phyloP scores from a whole-genome alignment of 2,888 invertebrate genomes.

The Chloromyia formosa region DNA sequence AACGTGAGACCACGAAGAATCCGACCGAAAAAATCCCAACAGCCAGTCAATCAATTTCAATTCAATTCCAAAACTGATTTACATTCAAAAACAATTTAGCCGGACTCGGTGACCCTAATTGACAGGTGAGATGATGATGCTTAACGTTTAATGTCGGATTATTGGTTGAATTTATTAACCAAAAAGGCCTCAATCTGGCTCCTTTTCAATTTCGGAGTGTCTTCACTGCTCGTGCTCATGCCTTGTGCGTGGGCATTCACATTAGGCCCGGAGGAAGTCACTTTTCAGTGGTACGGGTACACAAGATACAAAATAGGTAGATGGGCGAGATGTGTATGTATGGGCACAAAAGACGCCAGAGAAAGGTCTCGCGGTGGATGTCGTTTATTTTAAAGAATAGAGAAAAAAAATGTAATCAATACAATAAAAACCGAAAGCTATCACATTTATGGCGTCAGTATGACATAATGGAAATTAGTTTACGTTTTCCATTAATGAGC shows the following conservation, averaged over 20 bases:
- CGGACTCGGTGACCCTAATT: conserved; percentile 33
- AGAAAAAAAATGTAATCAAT: conserved; percentile 8
- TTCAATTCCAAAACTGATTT: conserved; percentile 39
- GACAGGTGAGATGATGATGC: conserved; percentile 46
- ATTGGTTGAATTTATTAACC: conserved; percentile 33
- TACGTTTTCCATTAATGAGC: conserved; percentile 17
- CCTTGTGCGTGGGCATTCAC: conserved; percentile 18
- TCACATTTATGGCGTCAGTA: conserved; percentile 29
- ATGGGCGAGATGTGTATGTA: not conserved
- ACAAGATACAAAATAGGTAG: not conserved
- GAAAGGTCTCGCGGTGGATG: not conserved
- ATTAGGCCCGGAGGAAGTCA: conserved; percentile 2
- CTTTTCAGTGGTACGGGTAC: not conserved
- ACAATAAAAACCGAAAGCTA: conserved; percentile 27
- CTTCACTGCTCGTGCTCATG: not conserved
- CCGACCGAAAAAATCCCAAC: not conserved
- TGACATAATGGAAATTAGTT: conserved; percentile 32
- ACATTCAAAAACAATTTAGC: conserved; percentile 43
- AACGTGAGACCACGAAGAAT: conserved; percentile 13
- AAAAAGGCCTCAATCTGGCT: conserved; percentile 15
- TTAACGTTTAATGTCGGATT: conserved; percentile 44
- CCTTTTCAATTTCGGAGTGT: not conserved
- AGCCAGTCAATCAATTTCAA: conserved; percentile 31
- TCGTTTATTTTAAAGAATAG: not conserved
- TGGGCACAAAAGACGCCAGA: not conserved